These are phyloP conservation scores for Morpho achilles DNA, from an alignment of 2,888 invertebrate species.

Conservation along the genomic window DNA sequence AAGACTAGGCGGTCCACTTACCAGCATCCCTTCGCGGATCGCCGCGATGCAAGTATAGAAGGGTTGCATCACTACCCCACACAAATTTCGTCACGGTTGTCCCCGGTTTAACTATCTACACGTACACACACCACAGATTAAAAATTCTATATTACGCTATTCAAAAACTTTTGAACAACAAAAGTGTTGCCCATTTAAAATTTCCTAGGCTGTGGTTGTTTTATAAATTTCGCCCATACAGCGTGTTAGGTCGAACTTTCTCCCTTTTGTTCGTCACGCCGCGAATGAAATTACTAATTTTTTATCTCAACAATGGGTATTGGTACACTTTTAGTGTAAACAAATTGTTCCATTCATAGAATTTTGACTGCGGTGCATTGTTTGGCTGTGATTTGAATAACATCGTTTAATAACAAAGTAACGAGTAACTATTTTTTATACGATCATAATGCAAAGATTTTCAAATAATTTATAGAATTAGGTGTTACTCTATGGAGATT, in stretches of 20 bases:
- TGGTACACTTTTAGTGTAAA: conserved; percentile 71
- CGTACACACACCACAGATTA: conserved; percentile 29
- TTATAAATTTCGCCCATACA: conserved; percentile 21
- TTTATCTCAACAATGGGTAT: conserved; percentile 62
- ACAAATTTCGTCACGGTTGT: conserved; percentile 65
- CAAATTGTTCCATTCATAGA: conserved; percentile 62
- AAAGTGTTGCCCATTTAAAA: background rate
- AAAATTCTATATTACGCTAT: conserved; percentile 10
- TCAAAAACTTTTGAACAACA: no score
- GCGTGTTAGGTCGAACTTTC: conserved; percentile 25
- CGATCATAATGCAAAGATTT: no score
- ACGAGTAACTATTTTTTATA: no score
- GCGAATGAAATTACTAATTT: conserved; percentile 57
- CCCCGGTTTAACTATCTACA: conserved; percentile 33
- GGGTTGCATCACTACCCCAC: conserved; percentile 69
- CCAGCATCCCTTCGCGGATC: conserved; percentile 19
- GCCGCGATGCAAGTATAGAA: conserved; percentile 32
- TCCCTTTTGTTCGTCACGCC: conserved; percentile 48
- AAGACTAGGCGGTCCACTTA: conserved; percentile 6
- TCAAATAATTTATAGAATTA: no score
- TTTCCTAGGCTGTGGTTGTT: conserved; percentile 36
- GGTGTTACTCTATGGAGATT: no score
- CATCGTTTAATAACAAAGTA: no score
- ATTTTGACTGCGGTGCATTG: conserved; percentile 15
- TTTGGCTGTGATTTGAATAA: conserved; percentile 2